Evolutionary conservation across 2,113 vertebrate genomes (phyloP).

Genomic region (Rhynchomys soricoides): DNA sequence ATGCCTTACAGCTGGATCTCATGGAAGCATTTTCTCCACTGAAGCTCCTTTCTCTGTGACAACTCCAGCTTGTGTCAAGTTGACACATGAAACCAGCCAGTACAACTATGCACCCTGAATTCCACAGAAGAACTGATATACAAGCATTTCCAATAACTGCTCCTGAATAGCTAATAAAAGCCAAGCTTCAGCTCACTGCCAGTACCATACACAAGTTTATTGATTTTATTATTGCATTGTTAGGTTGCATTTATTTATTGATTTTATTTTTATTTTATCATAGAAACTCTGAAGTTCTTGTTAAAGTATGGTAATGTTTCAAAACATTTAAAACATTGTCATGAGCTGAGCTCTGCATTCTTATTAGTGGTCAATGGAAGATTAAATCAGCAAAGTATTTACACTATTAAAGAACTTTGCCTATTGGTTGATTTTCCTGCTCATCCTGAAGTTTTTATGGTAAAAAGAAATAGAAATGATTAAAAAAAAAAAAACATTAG

Average conservation of each 20-base stretch:
- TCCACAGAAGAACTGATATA: not conserved
- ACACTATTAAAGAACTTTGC: not conserved
- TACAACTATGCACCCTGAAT: not conserved
- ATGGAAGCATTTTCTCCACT: no score
- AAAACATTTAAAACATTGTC: not conserved
- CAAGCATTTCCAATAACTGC: not conserved
- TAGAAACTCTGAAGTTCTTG: not conserved
- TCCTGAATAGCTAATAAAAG: not conserved
- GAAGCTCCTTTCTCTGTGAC: no score
- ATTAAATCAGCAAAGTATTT: not conserved
- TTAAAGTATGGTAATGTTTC: not conserved
- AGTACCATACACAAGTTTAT: not conserved
- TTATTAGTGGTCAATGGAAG: not conserved
- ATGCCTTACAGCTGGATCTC: no score
- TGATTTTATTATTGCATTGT: not conserved
- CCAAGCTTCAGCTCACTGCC: not conserved
- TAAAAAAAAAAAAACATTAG: slow-evolving; percentile 29
- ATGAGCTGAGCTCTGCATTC: not conserved
- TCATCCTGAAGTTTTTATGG: not conserved
- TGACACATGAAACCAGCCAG: no score
- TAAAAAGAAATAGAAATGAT: not conserved
- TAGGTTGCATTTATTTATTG: not conserved
- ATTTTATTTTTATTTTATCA: slow-evolving; percentile 26
- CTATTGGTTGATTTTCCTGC: not conserved
- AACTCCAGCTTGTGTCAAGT: no score